Base-by-base conservation (phyloP, 2,888 invertebrate genomes). In the Platycheirus albimanus region DNA sequence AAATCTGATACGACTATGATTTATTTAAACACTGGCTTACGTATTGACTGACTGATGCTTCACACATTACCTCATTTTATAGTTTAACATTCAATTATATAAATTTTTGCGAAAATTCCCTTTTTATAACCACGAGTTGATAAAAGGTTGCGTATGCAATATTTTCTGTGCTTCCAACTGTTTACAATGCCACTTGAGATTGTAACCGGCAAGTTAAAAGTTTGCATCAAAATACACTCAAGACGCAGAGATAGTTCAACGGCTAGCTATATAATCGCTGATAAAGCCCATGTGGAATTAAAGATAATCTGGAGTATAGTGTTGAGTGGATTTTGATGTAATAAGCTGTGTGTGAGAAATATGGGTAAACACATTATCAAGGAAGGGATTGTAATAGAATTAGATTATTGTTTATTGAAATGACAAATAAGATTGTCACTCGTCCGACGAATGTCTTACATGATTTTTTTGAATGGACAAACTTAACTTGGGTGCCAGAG, bases 301-400 rank as follows among this genome's bases (percentile, higher is more conserved):
- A 5, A 24, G 70, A 61, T 71, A 71, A 81, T 81, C 71, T 66
- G 61, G 76, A 76, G 45, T 76, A n/a, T n/a, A 71, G 52, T 28
- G 45, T 43, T 36, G 56, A n/a, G n/a, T n/a, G n/a, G n/a, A 77
- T 7, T 7, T 1, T 1, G 0, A 36, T 63, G 52, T 63, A 63
- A 69, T 49, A 41, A n/a, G 41, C 45, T 69, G n/a, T n/a, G n/a
- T 24, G 8, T 17, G 47, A 38, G 10, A 20, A 20, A 76, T 24
- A 49, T 56, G 41, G 54, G 76, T 70, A 77, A 74, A 74, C 19
- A 74, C 17, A n/a, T n/a, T n/a, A n/a, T n/a, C 17, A n/a, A n/a
- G n/a, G n/a, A n/a, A 36, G 8, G 10, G 28, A 61, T 20, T 36
- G 20, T 36, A n/a, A n/a, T n/a, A 15, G 30, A 33, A 36, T 49